phyloP scores from a whole-genome alignment of 2,113 vertebrate genomes.

The Martes martes region DNA sequence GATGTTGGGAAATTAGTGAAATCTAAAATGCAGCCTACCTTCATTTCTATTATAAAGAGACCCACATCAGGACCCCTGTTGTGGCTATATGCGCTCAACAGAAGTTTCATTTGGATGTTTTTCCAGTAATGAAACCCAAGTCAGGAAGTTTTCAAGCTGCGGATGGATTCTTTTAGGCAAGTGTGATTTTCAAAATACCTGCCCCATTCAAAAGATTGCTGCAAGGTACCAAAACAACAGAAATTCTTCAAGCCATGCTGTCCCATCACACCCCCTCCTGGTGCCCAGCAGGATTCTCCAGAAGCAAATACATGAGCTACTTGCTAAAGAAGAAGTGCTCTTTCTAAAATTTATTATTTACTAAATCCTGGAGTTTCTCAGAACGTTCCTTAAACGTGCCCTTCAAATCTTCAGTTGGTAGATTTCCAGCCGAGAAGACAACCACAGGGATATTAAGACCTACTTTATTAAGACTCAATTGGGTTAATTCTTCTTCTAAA shows the following conservation, averaged over 20 bases:
- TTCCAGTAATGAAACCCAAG: constrained; percentile 68
- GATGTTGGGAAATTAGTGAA: constrained; percentile 64
- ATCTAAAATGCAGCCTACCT: constrained; percentile 53
- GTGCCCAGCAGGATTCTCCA: constrained; percentile 56
- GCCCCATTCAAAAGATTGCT: constrained; percentile 61
- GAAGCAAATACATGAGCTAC: constrained; percentile 68
- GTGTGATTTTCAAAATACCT: constrained; percentile 70
- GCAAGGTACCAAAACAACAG: constrained; percentile 56
- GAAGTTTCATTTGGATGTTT: constrained; percentile 76
- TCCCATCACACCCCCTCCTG: constrained; percentile 28
- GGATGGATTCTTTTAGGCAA: constrained; percentile 26
- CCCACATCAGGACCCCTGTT: constrained; percentile 58
- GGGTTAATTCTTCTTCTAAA: constrained; percentile 23
- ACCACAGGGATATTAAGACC: constrained; percentile 10
- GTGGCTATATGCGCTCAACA: constrained; percentile 60
- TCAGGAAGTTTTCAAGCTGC: constrained; percentile 62
- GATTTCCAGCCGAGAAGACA: constrained; percentile 51
- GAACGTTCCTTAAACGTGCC: constrained; percentile 58
- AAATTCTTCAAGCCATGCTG: constrained; percentile 52
- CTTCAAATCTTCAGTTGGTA: constrained; percentile 67
- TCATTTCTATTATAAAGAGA: constrained; percentile 63
- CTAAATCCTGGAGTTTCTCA: constrained; percentile 58
- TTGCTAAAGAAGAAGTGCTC: constrained; percentile 62
- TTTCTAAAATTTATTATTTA: constrained; percentile 67
- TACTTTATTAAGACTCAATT: constrained; percentile 39